These are phyloP conservation scores for Junonia oenone DNA, from an alignment of 2,888 invertebrate genomes.

Conservation along the genomic window DNA sequence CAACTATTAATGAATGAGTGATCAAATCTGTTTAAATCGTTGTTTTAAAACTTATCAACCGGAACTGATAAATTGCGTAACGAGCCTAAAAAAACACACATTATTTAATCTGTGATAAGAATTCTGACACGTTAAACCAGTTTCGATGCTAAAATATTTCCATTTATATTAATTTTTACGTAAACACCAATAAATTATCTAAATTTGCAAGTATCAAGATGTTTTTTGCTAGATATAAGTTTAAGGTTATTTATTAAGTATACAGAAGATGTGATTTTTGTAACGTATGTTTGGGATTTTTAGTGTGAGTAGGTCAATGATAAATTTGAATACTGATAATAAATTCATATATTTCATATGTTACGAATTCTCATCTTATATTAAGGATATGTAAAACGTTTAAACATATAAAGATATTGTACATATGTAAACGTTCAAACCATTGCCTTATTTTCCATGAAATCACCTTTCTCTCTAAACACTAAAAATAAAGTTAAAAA, in stretches of 20 bases:
- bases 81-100: slow-evolving; percentile 22
- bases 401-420: too few species aligned
- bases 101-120: slow-evolving; percentile 15
- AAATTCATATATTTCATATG: too few species aligned
- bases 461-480: too few species aligned
- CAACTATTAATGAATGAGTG: too few species aligned
- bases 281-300: too few species aligned
- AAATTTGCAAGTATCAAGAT: neutral
- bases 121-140: neutral
- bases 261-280: neutral
- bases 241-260: neutral
- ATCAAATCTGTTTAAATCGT: neutral
- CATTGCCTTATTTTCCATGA: too few species aligned
- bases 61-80: slow-evolving; percentile 15
- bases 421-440: too few species aligned
- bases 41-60: neutral
- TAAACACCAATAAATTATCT: neutral
- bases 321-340: neutral
- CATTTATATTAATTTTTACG: neutral
- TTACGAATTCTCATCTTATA: too few species aligned
- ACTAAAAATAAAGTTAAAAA: too few species aligned
- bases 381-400: too few species aligned
- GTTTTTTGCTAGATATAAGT: neutral
- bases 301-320: neutral
- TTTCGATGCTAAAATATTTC: neutral